Evolutionary conservation across 2,113 vertebrate species (phyloP).

Genomic region (Perca flavescens): DNA sequence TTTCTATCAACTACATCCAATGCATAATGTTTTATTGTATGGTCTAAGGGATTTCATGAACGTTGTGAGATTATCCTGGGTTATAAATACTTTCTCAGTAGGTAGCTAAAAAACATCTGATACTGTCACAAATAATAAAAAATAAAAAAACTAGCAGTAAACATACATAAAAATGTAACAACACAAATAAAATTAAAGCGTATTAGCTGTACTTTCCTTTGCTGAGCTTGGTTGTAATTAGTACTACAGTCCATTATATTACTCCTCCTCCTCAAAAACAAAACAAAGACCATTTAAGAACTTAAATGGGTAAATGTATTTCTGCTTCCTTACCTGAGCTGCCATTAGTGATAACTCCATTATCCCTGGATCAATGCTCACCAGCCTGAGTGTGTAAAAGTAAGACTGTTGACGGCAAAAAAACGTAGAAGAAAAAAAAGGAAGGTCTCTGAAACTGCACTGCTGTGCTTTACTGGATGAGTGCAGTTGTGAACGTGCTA

Average conservation of each 20-base stretch:
- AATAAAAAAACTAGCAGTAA: too few relatives aligned
- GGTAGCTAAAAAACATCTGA: background rate
- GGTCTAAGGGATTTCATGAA: background rate
- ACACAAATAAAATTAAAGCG: background rate
- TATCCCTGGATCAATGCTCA: constrained; percentile 43
- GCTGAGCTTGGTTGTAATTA: too few relatives aligned
- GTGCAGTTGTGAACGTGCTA: constrained; percentile 45
- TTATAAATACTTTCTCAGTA: background rate
- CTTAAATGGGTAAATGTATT: background rate
- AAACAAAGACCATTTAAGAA: background rate
- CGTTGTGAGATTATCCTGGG: background rate
- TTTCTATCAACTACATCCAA: background rate
- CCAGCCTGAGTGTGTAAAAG: constrained; percentile 21
- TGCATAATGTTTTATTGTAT: background rate
- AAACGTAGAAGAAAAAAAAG: background rate
- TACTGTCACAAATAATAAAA: background rate
- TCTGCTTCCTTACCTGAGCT: constrained; percentile 67
- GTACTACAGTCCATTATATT: background rate
- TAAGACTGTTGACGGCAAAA: background rate
- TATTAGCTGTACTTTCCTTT: background rate
- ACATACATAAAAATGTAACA: background rate
- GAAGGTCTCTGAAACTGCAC: constrained; percentile 10
- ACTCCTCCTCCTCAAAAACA: background rate
- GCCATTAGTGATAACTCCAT: constrained; percentile 79
- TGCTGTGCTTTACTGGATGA: constrained; percentile 34